A percentile compares a stretch with the other conserved stretches of the same genome.
These are phyloP conservation scores for Tupiocoris notatus DNA, from an alignment of 2,888 invertebrate species.

Conservation along the genomic window DNA sequence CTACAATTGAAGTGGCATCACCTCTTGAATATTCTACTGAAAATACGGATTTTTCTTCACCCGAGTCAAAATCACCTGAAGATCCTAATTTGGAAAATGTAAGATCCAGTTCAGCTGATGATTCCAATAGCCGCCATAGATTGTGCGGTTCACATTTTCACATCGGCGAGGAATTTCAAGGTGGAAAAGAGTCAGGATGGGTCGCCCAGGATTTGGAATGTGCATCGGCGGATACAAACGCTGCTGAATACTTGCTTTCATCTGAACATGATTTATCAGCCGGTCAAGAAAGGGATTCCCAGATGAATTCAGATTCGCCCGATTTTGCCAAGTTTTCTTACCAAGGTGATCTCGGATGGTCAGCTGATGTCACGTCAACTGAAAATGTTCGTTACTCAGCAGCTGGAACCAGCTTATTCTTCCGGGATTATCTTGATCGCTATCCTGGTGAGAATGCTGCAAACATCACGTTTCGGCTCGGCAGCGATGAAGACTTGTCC, in stretches of 20 bases:
- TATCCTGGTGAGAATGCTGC: neutral
- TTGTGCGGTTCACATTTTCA: neutral
- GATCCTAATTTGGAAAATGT: neutral
- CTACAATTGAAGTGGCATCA: neutral
- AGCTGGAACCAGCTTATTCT: neutral
- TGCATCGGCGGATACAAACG: neutral
- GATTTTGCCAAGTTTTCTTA: neutral
- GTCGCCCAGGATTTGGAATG: neutral
- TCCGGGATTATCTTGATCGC: neutral
- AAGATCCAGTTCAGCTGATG: neutral
- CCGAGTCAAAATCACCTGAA: neutral
- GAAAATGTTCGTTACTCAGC: neutral
- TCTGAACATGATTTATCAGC: neutral
- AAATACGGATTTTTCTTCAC: neutral
- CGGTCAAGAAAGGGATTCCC: neutral
- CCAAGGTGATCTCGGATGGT: neutral
- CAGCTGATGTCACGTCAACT: neutral
- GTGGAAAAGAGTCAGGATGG: neutral
- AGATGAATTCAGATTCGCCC: neutral
- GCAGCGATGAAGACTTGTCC: neutral
- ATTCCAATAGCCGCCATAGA: neutral
- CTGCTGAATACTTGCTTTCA: neutral
- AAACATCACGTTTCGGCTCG: neutral
- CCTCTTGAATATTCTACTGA: neutral
- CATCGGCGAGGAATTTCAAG: slow-evolving; percentile 31